phyloP scores from a whole-genome alignment of 2,888 invertebrate species.

The Drosophila subsilvestris region DNA sequence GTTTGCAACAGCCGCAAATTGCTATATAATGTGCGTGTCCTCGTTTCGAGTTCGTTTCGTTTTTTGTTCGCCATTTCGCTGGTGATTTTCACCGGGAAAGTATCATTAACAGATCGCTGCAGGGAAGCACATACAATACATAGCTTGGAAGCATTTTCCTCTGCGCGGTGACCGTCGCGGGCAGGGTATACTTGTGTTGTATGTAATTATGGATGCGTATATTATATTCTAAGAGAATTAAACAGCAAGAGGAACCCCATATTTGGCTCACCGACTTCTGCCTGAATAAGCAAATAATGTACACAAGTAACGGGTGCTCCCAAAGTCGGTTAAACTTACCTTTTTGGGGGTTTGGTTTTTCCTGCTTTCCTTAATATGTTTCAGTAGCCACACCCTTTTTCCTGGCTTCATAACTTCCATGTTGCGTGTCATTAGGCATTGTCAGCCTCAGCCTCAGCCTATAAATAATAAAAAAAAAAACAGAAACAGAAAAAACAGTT shows the following conservation, averaged over 20 bases:
- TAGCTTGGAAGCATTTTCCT: conserved; percentile 26
- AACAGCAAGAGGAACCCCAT: no score
- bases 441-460: conserved; percentile 13
- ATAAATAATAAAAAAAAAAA: conserved; percentile 8
- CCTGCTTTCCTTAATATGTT: neutral
- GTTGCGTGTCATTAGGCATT: conserved; percentile 51
- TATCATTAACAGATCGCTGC: conserved; percentile 51
- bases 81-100: conserved; percentile 50
- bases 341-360: conserved; percentile 8
- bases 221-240: neutral
- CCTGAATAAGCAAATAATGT: neutral
- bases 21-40: conserved; percentile 76
- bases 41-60: conserved; percentile 59
- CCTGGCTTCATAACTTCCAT: conserved; percentile 29
- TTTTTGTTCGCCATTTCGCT: conserved; percentile 27
- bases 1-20: conserved; percentile 63
- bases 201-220: neutral
- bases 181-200: neutral
- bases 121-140: conserved; percentile 34
- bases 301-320: neutral
- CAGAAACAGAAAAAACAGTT: conserved; percentile 7
- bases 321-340: neutral
- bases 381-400: conserved; percentile 30
- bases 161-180: neutral
- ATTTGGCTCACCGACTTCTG: no score